Evolutionary conservation across 2,888 invertebrate genomes (phyloP), one percentile per base, ranked within the genome.

Genomic region (Eupsilia transversa): DNA sequence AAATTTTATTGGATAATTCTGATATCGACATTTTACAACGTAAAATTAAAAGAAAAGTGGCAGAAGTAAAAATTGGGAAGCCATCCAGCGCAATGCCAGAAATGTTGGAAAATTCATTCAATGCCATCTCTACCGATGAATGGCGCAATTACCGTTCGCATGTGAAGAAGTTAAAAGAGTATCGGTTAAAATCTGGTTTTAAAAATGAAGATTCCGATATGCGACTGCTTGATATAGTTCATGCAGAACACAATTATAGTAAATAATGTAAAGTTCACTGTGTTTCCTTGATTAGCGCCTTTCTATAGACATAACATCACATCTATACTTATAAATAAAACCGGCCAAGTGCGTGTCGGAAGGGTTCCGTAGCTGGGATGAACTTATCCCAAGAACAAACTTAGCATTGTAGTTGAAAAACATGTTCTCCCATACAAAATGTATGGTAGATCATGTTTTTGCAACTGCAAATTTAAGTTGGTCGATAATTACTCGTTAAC

Each of bases 191-290:
- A 64, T 33, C 64, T 17, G 23, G 17, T 9, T 46, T 2, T 46
- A 5, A 17, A 9, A 33, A 64, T 64, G 46, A 64, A 43, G 14
- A n/a, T 46, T 30, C 30, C 2, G 23, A 23, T 23, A 41, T 33
- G 23, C 30, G 10, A 30, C 30, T 63, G 10, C 63, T 64, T 46
- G 63, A 68, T n/a, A 63, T 33, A 46, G n/a, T 68, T 43, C 20
- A 68, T 43, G 41, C 65, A 65, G n/a, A 68, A 43, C 41, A 68
- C 41, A 68, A 65, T 43, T 65, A 65, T 33, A 33, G 33, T 30
- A 68, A 68, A 41, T 64, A 64, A 41, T 20, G 30, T 9, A 43
- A 63, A 63, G 3, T 17, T 38, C 17, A 63, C 41, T 41, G 30
- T 67, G 38, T 68, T 68, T 68, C 61, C 6, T n/a, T 68, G 10